Evolutionary conservation across 1,140 invertebrate species (phyloP), one percentile per base, ranked within the genome.

Genomic region (Meloidogyne exigua): DNA sequence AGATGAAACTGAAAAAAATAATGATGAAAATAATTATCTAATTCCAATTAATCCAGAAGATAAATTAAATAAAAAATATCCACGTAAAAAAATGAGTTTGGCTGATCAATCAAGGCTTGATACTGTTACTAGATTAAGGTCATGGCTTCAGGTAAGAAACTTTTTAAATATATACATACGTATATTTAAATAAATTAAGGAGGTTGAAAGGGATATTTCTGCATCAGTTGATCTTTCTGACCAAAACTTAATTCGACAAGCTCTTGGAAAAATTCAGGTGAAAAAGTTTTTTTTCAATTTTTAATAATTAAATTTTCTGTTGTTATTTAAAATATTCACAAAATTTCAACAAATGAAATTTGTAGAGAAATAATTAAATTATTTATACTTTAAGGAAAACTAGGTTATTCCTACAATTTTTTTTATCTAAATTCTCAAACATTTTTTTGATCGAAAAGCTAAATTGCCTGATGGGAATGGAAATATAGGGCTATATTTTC

Each of bases 181-280:
- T 39, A 39, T 25, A 57, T n/a, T 25, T 65, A 36, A 21, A 25
- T 3, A 32, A 21, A 26, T 73, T 57, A 42, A 73, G 23, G 84
- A 85, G 65, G 72, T 79, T 0, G 83, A 87, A 76, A 44, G 84
- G 15, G 84, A 87, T 63, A 79, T 80, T 13, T 63, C 77, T n/a
- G 57, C 79, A 28, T 88, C 83, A 57, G 84, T 85, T 23, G 84
- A 85, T 68, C 28, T 85, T 15, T 76, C 78, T 57, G 83, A 84
- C 73, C 78, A 77, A 49, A 25, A 62, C 13, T 26, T 79, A 18
- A 73, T 86, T n/a, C 80, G 84, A 26, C 78, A 84, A 39, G 39
- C 68, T 18, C 64, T 76, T 10, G 62, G 65, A 23, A 76, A 81
- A 73, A 65, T 76, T 42, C 84, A 86, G 77, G 77, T 79, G 21